Evolutionary conservation across 1,140 invertebrate species (phyloP).

Genomic region (Nephotettix cincticeps): DNA sequence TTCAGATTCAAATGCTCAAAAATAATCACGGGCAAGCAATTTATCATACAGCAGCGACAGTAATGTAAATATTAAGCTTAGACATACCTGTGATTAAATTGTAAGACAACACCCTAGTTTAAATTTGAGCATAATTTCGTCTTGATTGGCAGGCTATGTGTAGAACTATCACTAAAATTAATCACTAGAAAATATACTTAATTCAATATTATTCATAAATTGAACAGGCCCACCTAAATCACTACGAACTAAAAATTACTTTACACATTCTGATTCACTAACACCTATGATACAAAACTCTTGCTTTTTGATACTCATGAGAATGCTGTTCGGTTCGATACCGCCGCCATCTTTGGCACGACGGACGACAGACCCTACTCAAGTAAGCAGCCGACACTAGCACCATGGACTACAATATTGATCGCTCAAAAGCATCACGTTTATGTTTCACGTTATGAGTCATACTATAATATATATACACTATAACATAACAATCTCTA

Average conservation of each 20-base stretch:
- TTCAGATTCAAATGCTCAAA: no score
- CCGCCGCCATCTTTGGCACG: constrained; percentile 6
- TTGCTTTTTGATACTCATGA: constrained; percentile 1
- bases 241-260: background rate
- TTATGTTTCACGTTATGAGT: no score
- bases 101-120: constrained; percentile 4
- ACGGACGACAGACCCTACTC: constrained; percentile 8
- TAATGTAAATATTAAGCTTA: background rate
- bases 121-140: constrained; percentile 11
- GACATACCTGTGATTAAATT: background rate
- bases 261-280: background rate
- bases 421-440: background rate
- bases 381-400: constrained; percentile 13
- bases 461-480: no score
- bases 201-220: background rate
- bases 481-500: no score
- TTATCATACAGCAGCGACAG: no score
- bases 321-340: background rate
- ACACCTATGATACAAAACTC: background rate
- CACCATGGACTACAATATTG: constrained; percentile 7
- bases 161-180: no score
- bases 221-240: background rate
- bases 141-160: constrained; percentile 8
- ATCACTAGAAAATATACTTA: no score
- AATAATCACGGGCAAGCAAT: no score